Conservation (phyloP, 23 tunicate genomes). For the Halocynthia aurantium region DNA sequence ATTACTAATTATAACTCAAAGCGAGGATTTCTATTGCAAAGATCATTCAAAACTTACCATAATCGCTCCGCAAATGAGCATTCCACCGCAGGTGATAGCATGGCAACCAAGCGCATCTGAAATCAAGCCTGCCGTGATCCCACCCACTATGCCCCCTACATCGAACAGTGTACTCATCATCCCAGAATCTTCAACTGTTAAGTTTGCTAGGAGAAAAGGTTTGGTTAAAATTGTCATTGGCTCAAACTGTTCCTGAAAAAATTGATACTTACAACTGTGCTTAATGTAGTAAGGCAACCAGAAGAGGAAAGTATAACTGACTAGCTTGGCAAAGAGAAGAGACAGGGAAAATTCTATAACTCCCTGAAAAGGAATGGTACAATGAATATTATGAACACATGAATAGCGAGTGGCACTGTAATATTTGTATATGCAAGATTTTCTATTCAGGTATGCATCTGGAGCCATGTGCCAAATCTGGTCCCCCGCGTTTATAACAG, state of each 20-base stretch:
- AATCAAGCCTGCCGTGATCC: constrained; percentile 71
- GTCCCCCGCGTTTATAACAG: no score
- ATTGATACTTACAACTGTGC: constrained; percentile 60
- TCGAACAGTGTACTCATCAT: constrained; percentile 82
- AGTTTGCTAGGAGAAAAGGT: constrained; percentile 27
- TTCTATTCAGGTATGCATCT: no score
- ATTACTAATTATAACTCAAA: background rate
- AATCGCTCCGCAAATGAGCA: constrained; percentile 73
- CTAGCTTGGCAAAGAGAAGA: constrained; percentile 86
- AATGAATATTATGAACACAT: no score
- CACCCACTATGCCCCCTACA: constrained; percentile 90
- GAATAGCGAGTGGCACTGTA: no score
- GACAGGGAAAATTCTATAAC: constrained; percentile 80
- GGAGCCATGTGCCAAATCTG: no score
- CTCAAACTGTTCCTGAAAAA: background rate
- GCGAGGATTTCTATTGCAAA: background rate
- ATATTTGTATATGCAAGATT: no score
- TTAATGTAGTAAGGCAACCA: constrained; percentile 86
- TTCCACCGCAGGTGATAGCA: constrained; percentile 69
- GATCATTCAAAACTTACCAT: constrained; percentile 36
- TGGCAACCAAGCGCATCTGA: constrained; percentile 56
- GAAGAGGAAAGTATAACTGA: constrained; percentile 91
- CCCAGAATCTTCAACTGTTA: constrained; percentile 41
- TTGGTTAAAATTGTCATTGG: constrained; percentile 4
- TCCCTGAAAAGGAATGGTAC: constrained; percentile 47